Evolutionary conservation across 2,888 invertebrate genomes (phyloP).

Genomic region (Aphelenchoides bicaudatus): DNA sequence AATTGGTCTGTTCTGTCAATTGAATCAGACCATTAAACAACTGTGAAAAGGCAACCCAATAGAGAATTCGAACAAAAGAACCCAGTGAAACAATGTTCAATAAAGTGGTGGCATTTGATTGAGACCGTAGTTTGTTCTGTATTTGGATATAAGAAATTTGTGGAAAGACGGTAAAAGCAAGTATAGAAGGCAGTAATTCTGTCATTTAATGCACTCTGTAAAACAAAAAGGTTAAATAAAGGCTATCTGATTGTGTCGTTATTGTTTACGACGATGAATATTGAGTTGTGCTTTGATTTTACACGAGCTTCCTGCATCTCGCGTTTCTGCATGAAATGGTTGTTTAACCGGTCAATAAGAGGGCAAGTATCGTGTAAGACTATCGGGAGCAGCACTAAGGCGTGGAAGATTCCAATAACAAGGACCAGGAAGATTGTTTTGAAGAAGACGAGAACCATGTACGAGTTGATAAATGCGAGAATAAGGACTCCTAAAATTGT

Average conservation of each 20-base stretch:
- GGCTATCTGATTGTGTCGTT: neutral
- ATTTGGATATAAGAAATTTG: no score
- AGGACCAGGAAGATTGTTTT: conserved; percentile 87
- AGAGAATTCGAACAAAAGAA: no score
- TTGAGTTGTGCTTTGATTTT: neutral
- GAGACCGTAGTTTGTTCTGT: no score
- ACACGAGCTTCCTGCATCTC: neutral
- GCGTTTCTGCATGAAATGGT: conserved; percentile 16
- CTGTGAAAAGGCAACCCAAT: no score
- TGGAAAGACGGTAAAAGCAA: no score
- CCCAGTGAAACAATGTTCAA: no score
- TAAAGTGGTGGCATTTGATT: no score
- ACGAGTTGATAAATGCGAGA: conserved; percentile 81
- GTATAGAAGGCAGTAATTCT: neutral
- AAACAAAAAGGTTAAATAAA: neutral
- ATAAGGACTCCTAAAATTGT: conserved; percentile 85
- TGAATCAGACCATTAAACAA: no score
- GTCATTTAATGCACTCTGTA: neutral
- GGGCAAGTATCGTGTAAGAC: conserved; percentile 54
- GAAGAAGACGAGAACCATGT: conserved; percentile 81
- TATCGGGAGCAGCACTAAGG: conserved; percentile 77
- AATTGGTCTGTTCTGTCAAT: no score
- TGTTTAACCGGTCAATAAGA: conserved; percentile 40
- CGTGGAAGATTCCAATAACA: conserved; percentile 72
- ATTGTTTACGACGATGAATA: conserved; percentile 11